Evolutionary conservation across 2,113 vertebrate genomes (phyloP).

Genomic region (Pseudonaja textilis): DNA sequence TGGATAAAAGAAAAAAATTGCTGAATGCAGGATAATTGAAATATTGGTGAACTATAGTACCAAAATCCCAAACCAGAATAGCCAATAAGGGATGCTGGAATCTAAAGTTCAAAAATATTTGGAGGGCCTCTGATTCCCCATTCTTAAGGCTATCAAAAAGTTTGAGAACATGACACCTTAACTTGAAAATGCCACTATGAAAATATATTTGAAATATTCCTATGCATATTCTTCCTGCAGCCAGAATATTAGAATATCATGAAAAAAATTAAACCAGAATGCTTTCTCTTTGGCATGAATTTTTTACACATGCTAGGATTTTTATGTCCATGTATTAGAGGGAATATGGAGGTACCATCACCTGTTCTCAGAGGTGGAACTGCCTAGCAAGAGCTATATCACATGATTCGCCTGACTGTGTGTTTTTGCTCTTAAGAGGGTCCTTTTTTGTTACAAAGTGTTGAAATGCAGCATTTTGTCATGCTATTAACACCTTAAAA

Average conservation of each 20-base stretch:
- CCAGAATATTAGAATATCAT: not conserved
- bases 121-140: not conserved
- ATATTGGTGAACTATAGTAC: not conserved
- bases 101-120: not conserved
- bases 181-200: not conserved
- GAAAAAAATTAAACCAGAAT: not conserved
- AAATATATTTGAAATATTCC: not conserved
- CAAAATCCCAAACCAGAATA: not conserved
- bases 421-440: not conserved
- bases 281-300: not conserved
- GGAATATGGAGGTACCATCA: not conserved
- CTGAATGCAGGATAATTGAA: not conserved
- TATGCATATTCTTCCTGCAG: not conserved
- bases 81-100: not conserved
- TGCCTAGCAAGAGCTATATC: conserved; percentile 17
- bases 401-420: not conserved
- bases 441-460: conserved; percentile 40
- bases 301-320: not conserved
- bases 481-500: conserved; percentile 51
- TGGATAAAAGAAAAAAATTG: not conserved
- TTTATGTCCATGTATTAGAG: not conserved
- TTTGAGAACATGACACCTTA: not conserved
- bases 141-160: not conserved
- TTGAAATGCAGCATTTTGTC: conserved; percentile 54
- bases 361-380: not conserved